Conservation (phyloP, 2,113 vertebrate species). For the Carollia perspicillata region DNA sequence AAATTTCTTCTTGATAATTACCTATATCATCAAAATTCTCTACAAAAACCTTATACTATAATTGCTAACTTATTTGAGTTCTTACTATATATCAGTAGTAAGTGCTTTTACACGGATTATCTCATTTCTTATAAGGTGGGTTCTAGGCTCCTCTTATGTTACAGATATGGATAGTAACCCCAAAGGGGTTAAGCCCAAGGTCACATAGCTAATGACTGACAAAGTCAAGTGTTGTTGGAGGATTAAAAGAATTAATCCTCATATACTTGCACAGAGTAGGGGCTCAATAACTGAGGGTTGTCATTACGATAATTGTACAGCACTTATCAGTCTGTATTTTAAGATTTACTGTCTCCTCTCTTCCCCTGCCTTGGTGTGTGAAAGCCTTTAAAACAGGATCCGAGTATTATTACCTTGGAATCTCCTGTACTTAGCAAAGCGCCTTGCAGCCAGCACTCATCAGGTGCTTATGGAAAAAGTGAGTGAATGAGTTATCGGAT, state of each 20-base stretch:
- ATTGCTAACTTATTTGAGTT: background rate
- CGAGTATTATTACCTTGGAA: background rate
- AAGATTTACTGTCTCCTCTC: background rate
- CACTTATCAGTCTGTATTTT: background rate
- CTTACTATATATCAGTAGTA: background rate
- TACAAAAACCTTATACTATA: background rate
- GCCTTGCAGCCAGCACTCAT: background rate
- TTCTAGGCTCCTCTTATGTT: background rate
- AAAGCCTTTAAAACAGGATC: constrained; percentile 7
- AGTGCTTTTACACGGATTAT: constrained; percentile 10
- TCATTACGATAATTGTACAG: background rate
- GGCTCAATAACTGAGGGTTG: background rate
- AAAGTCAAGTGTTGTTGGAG: background rate
- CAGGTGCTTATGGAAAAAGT: background rate
- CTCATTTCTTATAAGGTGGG: background rate
- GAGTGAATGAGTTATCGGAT: background rate
- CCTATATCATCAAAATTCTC: background rate
- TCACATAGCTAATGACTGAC: background rate
- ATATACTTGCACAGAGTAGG: background rate
- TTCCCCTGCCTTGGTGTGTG: background rate
- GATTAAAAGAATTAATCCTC: background rate
- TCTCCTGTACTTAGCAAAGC: background rate
- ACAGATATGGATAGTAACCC: background rate
- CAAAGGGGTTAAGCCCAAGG: background rate
- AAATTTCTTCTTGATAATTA: background rate